Conservation (phyloP, 2,888 invertebrate genomes). For the Orthonevra nobilis region DNA sequence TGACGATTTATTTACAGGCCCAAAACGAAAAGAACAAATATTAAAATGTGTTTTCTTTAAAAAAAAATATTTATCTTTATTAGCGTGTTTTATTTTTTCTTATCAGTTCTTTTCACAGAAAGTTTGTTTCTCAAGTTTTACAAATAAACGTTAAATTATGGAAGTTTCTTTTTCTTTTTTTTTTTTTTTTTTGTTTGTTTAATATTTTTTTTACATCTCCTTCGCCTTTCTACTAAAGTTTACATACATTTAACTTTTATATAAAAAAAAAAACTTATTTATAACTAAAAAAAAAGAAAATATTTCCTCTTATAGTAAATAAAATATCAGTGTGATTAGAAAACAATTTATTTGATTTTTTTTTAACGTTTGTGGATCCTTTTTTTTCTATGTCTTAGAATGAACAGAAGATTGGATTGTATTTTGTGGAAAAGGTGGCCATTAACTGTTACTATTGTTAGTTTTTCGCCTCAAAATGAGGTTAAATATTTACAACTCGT, state of each 20-base stretch:
- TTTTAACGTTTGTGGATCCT: constrained; percentile 39
- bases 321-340: constrained; percentile 50
- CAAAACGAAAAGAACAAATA: too few species aligned
- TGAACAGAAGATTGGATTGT: constrained; percentile 69
- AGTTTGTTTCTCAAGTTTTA: constrained; percentile 52
- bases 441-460: constrained; percentile 55
- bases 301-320: constrained; percentile 48
- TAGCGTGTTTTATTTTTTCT: constrained; percentile 74
- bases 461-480: constrained; percentile 21
- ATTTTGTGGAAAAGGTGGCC: constrained; percentile 60
- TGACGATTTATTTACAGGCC: too few species aligned
- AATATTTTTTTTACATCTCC: constrained; percentile 46
- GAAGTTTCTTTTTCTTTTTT: constrained; percentile 48
- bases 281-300: constrained; percentile 57
- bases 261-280: constrained; percentile 67
- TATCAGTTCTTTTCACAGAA: constrained; percentile 77
- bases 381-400: too few species aligned
- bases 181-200: constrained; percentile 36
- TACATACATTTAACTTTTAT: constrained; percentile 63
- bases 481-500: constrained; percentile 79
- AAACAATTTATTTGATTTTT: constrained; percentile 42
- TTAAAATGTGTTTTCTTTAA: constrained; percentile 25
- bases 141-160: constrained; percentile 60
- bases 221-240: constrained; percentile 58
- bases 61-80: constrained; percentile 72